phyloP scores from a whole-genome alignment of 1,140 invertebrate genomes.

The Drosophila dunni region DNA sequence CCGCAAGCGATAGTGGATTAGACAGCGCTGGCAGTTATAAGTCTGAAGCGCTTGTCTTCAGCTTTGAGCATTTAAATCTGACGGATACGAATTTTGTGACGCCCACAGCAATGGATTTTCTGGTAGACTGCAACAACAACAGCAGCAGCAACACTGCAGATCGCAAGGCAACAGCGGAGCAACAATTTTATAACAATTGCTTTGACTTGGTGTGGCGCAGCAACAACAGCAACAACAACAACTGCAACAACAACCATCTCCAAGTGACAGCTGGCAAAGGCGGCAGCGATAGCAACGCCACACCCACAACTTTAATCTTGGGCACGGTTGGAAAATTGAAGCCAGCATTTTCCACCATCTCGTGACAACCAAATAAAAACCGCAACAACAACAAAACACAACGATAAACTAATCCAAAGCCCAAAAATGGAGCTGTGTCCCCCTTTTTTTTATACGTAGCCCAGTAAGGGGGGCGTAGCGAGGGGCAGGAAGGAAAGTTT shows the following conservation, averaged over 20 bases:
- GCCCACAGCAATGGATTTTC: conserved; percentile 72
- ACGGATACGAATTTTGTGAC: conserved; percentile 61
- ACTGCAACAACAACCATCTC: conserved; percentile 38
- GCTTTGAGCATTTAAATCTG: conserved; percentile 82
- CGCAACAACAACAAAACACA: background rate
- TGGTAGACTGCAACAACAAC: conserved; percentile 76
- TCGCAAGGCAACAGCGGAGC: conserved; percentile 33
- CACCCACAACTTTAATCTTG: conserved; percentile 74
- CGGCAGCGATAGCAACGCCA: conserved; percentile 58
- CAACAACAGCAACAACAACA: conserved; percentile 43
- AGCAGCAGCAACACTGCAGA: conserved; percentile 37
- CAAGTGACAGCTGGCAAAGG: conserved; percentile 74
- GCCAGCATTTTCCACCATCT: conserved; percentile 79
- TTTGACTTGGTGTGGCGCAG: conserved; percentile 76
- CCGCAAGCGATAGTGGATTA: conserved; percentile 73
- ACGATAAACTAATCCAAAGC: conserved; percentile 47
- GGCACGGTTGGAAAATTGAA: conserved; percentile 76
- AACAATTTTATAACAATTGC: conserved; percentile 78
- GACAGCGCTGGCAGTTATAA: conserved; percentile 77
- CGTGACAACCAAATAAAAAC: conserved; percentile 51
- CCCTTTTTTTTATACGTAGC: conserved; percentile 18
- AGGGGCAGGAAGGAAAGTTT: conserved; percentile 36
- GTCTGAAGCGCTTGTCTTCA: conserved; percentile 78
- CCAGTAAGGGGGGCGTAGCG: background rate
- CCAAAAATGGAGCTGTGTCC: conserved; percentile 25